Evolutionary conservation across 1,140 invertebrate genomes (phyloP), one percentile per base, ranked within the genome.

Genomic region (Formica exsecta): DNA sequence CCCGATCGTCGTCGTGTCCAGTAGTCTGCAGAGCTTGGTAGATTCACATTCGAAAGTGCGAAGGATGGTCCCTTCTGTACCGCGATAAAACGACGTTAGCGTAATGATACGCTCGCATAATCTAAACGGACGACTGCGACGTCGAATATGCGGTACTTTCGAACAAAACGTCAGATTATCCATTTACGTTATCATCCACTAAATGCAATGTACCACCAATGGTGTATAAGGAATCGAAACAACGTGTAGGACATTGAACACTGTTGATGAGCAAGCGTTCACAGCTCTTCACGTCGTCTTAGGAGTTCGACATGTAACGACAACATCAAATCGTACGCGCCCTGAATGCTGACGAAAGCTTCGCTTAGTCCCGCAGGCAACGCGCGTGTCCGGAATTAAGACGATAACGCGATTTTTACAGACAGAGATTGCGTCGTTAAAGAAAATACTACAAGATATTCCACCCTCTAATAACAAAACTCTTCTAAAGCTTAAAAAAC

Each of bases 371-470:
- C 16, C 48, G 16, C 48, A 51, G 48, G 48, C 48, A 51, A 4
- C 48, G 48, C 48, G 48, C 48, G 48, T 51, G 48, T 51, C 16
- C 16, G 48, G 71, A 77, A 87, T 87, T 84, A 87, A 59, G 73
- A 57, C 62, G 74, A 83, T 54, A 25, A 51, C 11, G 76, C 64
- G 19, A 86, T 88, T 88, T 86, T 88, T 88, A 29, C 68, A 85
- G 73, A 79, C 73, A 38, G 48, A 54, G 7, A n/a, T 25, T 25
- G 8, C 16, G 57, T 73, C n/a, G 38, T 57, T 57, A 4, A 29
- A 73, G 2, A 32, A 65, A 44, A 22, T 32, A 36, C 1, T 32
- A 36, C 2, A 1, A 48, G 29, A 65, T 66, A 9, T 65, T 64
- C 61, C 3, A 77, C 7, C 38, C n/a, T 16, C 13, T 48, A 44